phyloP scores from a whole-genome alignment of 2,797 vertebrate genomes.

The Amphiprion clarkii region DNA sequence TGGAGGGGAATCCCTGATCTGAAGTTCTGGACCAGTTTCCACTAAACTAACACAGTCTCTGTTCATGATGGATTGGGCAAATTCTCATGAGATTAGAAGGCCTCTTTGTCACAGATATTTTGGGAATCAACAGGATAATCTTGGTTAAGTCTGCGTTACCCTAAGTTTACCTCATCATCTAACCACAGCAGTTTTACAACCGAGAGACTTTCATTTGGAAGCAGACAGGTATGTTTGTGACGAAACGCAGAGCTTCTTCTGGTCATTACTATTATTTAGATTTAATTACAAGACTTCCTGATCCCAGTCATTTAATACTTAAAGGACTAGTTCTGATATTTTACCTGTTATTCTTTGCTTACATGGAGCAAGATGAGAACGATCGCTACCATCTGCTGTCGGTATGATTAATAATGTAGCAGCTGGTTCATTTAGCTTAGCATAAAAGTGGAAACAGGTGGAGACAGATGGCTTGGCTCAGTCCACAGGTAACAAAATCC shows the following conservation, averaged over 20 bases:
- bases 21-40: conserved; percentile 20
- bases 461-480: background rate
- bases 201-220: background rate
- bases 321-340: background rate
- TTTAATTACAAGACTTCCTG: background rate
- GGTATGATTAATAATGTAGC: background rate
- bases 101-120: conserved; percentile 23
- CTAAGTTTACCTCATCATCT: background rate
- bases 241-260: background rate
- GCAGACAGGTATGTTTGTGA: background rate
- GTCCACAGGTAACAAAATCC: background rate
- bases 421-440: background rate
- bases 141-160: conserved; percentile 17
- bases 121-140: conserved; percentile 31
- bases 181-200: background rate
- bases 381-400: background rate
- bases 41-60: conserved; percentile 25
- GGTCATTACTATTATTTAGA: no score
- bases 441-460: background rate
- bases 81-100: conserved; percentile 37
- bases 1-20: conserved; percentile 43
- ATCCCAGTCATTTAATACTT: background rate
- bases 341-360: background rate
- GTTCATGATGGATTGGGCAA: conserved; percentile 27
- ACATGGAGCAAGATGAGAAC: background rate